Base-by-base conservation (phyloP, 2,888 invertebrate species). In the Sarcophaga variegata region DNA sequence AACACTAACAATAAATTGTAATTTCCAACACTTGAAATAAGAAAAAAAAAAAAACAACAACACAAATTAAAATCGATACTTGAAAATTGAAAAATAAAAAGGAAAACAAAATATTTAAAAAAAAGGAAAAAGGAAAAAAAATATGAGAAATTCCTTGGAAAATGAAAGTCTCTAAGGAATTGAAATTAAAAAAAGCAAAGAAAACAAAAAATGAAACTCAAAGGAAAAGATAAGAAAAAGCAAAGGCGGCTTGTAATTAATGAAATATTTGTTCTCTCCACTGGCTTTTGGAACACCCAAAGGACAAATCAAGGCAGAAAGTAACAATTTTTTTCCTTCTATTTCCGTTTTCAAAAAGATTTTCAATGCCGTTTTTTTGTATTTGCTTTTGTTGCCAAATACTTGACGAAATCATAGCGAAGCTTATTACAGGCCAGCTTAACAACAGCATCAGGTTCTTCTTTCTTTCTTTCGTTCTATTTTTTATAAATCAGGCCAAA, bases 361-460 rank as follows among this genome's bases (percentile, higher is more conserved):
- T 37, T 37, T 6, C 1, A 37, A 37, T 6, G 37, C 37, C 37
- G 27, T 37, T 49, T 69, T 69, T 20, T 60, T 20, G 37, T 69
- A 77, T 54, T 72, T 45, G 60, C 45, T 45, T 67, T 59, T 67
- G 47, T 12, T 63, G 14, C 37, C 6, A 79, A 82, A 64, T 59
- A 71, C 59, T 27, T 62, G 12, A 22, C 77, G 62, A 63, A 86
- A 78, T 75, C 27, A 62, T 72, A 69, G 37, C 67, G 85, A 85
- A 82, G 81, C 85, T 78, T 82, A 77, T 81, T 79, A 85, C 75
- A 27, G 78, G 80, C 54, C 80, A 83, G 80, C 85, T 85, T 85
- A 74, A 66, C n/a, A 54, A 76, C 75, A 81, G 75, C 70, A 75
- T 83, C 64, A 75, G 62, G 5, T 62, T 62, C 6, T 37, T 6